Evolutionary conservation across 2,797 vertebrate species (phyloP).

Genomic region (Alcedo atthis): DNA sequence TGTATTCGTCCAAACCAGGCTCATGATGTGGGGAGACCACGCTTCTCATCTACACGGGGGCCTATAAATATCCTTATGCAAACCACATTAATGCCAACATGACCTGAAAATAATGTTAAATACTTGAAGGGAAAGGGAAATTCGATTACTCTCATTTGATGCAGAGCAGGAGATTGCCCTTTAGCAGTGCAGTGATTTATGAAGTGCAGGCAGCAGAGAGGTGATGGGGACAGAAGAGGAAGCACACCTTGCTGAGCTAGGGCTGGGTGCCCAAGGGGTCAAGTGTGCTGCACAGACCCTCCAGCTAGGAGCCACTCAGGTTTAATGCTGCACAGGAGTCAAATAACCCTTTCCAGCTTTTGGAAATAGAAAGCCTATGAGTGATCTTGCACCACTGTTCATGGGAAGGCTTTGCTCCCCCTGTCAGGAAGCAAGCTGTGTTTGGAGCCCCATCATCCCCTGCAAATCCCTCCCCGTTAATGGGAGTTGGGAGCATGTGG

Average conservation of each 20-base stretch:
- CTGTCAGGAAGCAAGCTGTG: fast-evolving
- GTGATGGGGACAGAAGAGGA: neutral
- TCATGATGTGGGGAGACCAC: neutral
- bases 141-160: conserved; percentile 58
- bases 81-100: conserved; percentile 29
- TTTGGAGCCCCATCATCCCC: neutral
- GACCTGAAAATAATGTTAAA: conserved; percentile 55
- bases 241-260: neutral
- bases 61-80: conserved; percentile 46
- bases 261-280: neutral
- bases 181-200: neutral
- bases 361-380: neutral
- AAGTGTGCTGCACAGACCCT: neutral
- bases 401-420: neutral
- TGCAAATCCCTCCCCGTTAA: neutral
- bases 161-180: conserved; percentile 44
- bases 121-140: conserved; percentile 47
- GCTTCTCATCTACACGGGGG: conserved; percentile 28
- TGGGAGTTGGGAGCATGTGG: neutral
- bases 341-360: neutral
- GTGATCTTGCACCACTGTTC: fast-evolving
- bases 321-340: neutral
- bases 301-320: fast-evolving
- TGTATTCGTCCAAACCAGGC: conserved; percentile 5
- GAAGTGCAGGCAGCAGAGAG: neutral